Percentiles rank a stretch among this genome's conserved stretches.
Conservation (phyloP, 2,113 vertebrate genomes). For the Lepisosteus osseus region DNA sequence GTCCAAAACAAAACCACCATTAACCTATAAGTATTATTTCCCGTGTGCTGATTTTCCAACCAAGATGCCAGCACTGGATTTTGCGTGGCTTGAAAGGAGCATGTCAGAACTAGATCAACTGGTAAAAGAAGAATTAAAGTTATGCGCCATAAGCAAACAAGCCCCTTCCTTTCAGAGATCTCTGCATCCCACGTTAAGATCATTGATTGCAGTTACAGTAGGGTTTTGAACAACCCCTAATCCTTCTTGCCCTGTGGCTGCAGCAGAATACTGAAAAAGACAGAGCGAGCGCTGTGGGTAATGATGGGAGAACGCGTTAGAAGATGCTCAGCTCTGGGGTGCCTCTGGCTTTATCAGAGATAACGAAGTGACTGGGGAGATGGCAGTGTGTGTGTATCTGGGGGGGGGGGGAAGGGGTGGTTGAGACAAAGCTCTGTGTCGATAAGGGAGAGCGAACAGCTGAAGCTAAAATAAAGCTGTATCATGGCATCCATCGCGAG, state of each 20-base stretch:
- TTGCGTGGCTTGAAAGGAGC: neutral
- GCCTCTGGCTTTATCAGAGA: slow-evolving; percentile 16
- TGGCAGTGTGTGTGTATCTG: no score
- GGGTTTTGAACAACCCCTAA: neutral
- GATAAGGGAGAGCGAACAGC: slow-evolving; percentile 21
- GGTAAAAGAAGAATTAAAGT: neutral
- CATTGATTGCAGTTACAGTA: slow-evolving; percentile 8
- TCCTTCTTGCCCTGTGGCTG: slow-evolving; percentile 9
- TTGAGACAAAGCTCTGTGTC: slow-evolving; percentile 15
- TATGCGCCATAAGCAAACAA: neutral
- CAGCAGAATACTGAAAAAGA: neutral
- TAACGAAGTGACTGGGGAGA: neutral
- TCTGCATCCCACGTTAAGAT: neutral
- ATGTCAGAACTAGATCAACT: neutral
- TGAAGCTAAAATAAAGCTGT: slow-evolving; percentile 24
- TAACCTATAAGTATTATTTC: neutral
- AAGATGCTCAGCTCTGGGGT: slow-evolving; percentile 11
- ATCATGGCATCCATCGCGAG: slow-evolving; percentile 16
- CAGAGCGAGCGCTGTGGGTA: slow-evolving; percentile 5
- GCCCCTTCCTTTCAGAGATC: neutral
- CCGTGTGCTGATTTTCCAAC: neutral
- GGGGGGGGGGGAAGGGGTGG: neutral
- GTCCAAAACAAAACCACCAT: neutral
- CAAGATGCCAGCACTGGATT: neutral
- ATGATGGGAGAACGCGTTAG: slow-evolving; percentile 26